Evolutionary conservation across 2,888 invertebrate genomes (phyloP).

Genomic region (Apamea sordens): DNA sequence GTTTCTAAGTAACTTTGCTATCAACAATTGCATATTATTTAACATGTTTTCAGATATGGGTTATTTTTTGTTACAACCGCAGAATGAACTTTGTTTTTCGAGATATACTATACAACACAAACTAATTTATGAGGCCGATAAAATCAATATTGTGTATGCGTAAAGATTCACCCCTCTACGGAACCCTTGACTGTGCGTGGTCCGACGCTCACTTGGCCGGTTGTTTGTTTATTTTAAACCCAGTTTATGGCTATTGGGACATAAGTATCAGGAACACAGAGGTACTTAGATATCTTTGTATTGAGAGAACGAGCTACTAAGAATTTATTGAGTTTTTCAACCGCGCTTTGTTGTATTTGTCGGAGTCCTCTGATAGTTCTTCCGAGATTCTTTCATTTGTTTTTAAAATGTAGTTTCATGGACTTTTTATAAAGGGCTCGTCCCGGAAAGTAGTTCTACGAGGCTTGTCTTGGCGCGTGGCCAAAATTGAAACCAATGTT

Average conservation of each 20-base stretch:
- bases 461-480: neutral
- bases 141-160: neutral
- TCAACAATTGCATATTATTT: neutral
- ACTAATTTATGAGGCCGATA: neutral
- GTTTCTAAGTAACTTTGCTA: neutral
- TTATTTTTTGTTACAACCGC: too few species aligned
- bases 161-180: neutral
- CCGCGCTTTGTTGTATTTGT: neutral
- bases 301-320: neutral
- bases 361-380: neutral
- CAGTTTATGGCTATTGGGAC: neutral
- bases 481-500: neutral
- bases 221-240: conserved; percentile 14
- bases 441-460: neutral
- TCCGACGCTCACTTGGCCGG: too few species aligned
- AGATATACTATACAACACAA: neutral
- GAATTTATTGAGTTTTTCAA: conserved; percentile 9
- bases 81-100: neutral
- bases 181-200: neutral
- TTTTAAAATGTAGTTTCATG: neutral
- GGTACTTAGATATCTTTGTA: neutral
- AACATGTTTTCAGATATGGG: accelerated
- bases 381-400: conserved; percentile 7
- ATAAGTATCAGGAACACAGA: conserved; percentile 2
- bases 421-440: neutral